Conservation (phyloP, 1,140 invertebrate genomes). For the Aphelenchoides besseyi region DNA sequence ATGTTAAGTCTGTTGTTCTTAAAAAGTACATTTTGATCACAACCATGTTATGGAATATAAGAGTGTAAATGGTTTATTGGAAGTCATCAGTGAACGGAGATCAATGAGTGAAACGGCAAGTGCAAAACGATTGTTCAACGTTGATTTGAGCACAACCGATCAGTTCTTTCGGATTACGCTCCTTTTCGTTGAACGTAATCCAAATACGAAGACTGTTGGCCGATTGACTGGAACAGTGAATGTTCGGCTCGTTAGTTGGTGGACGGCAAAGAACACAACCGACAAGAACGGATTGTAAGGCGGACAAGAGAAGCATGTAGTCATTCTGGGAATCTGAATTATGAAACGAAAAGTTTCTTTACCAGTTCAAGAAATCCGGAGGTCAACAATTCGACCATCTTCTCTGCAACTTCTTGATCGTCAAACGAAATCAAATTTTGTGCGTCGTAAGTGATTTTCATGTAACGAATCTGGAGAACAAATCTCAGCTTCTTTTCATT, state of each 20-base stretch:
- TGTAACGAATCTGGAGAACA: background rate
- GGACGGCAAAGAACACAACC: background rate
- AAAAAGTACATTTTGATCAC: too few relatives aligned
- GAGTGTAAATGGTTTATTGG: background rate
- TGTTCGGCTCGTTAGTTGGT: background rate
- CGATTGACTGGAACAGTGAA: background rate
- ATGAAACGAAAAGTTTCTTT: background rate
- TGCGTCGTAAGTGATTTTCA: background rate
- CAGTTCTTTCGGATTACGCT: background rate
- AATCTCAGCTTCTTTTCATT: too few relatives aligned
- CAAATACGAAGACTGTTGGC: background rate
- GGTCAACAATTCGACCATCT: background rate
- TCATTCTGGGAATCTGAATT: background rate
- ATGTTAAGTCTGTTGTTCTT: too few relatives aligned
- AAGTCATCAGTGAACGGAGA: too few relatives aligned
- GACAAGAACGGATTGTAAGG: background rate
- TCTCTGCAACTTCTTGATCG: background rate
- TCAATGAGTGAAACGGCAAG: too few relatives aligned
- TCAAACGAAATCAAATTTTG: background rate
- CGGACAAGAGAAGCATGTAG: background rate
- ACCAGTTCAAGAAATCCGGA: background rate
- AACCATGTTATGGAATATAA: too few relatives aligned
- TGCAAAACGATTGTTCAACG: background rate
- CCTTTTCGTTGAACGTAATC: background rate
- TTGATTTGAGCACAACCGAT: background rate